A percentile compares a stretch with the other conserved stretches of the same genome.
These are phyloP conservation scores for Sebastes ruberrimus DNA, from an alignment of 2,797 vertebrate species.

Conservation along the genomic window DNA sequence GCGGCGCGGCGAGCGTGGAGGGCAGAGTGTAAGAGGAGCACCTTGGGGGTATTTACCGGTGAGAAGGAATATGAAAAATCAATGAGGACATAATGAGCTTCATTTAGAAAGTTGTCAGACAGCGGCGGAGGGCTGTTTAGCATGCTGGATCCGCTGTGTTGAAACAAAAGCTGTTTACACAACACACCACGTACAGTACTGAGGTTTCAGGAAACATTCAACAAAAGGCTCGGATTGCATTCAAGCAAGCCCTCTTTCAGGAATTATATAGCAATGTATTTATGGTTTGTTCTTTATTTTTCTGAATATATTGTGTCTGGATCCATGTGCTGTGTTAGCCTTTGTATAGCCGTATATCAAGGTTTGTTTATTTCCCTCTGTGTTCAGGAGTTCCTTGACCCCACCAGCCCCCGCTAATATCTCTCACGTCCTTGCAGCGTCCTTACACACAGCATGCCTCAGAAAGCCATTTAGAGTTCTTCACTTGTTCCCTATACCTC, in stretches of 20 bases:
- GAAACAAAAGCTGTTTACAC: constrained; percentile 60
- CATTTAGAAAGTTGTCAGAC: constrained; percentile 80
- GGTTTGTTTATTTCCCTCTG: constrained; percentile 38
- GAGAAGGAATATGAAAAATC: constrained; percentile 82
- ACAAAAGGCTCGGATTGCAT: not conserved
- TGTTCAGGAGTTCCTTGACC: constrained; percentile 7
- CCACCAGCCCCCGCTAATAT: not conserved
- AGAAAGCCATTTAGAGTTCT: constrained; percentile 64
- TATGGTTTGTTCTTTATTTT: constrained; percentile 11
- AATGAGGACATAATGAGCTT: constrained; percentile 81
- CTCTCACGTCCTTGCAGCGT: constrained; percentile 62
- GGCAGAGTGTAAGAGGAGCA: constrained; percentile 69
- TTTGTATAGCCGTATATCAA: constrained; percentile 4
- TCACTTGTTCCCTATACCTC: constrained; percentile 44
- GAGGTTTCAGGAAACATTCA: constrained; percentile 6
- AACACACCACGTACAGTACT: constrained; percentile 8
- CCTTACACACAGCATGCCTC: constrained; percentile 62
- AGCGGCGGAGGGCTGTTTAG: constrained; percentile 62
- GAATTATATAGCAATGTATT: not conserved
- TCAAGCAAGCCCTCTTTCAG: not conserved
- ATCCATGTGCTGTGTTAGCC: not conserved
- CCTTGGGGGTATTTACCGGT: constrained; percentile 79
- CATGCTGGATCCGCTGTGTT: constrained; percentile 50
- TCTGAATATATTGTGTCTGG: not conserved
- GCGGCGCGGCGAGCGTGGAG: constrained; percentile 18